Evolutionary conservation across 2,113 vertebrate species (phyloP).

Genomic region (Thunnus maccoyii): DNA sequence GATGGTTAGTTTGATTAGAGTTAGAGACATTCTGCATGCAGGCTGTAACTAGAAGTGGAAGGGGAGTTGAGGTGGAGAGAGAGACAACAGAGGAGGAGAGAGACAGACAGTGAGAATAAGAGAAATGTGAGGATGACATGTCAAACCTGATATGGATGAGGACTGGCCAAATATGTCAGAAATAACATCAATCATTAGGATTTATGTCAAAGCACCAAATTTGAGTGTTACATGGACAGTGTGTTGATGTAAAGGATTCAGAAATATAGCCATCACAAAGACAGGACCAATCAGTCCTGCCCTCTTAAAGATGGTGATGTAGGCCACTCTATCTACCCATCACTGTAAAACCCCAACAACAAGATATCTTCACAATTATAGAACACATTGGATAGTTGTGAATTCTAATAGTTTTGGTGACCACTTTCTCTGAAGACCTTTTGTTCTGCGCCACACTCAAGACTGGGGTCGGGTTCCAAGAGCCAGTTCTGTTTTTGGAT

Average conservation of each 20-base stretch:
- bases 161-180: not conserved
- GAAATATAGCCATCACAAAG: not conserved
- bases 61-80: not conserved
- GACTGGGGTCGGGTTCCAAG: too few relatives aligned
- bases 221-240: too few relatives aligned
- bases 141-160: slow-evolving; percentile 7
- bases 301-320: too few relatives aligned
- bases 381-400: too few relatives aligned
- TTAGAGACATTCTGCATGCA: slow-evolving; percentile 39
- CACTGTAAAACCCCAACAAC: too few relatives aligned
- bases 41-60: not conserved
- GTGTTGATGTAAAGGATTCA: not conserved
- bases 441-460: too few relatives aligned
- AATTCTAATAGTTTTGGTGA: too few relatives aligned
- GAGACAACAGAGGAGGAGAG: not conserved
- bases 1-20: slow-evolving; percentile 28
- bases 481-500: too few relatives aligned
- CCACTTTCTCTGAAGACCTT: too few relatives aligned
- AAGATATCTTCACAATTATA: too few relatives aligned
- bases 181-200: not conserved
- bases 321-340: too few relatives aligned
- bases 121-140: not conserved
- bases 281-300: not conserved
- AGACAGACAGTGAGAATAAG: not conserved
- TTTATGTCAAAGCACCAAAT: not conserved